Evolutionary conservation across 2,113 vertebrate species (phyloP), one percentile per base, ranked within the genome.

Genomic region (Illadopsis cleaveri): DNA sequence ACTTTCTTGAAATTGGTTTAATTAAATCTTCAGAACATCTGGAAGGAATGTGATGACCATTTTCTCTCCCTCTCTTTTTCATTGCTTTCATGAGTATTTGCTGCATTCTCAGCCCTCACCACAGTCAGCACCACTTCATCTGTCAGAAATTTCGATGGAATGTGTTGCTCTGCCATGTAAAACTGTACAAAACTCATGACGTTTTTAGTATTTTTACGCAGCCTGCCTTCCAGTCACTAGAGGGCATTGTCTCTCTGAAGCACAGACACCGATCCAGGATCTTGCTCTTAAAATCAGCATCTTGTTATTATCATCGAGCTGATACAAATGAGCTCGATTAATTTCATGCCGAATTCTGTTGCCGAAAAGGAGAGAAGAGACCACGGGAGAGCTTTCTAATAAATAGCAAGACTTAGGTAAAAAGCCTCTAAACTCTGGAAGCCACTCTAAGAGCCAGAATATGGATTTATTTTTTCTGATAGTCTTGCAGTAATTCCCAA

Each of bases 221-320:
- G 22, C 3, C 38, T 84, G 58, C 64, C 10, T 71, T 84, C 40
- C 12, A 15, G 77, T 60, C 94, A 69, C 94, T 94, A 97, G 96
- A 95, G 96, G 95, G 93, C 95, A 93, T 61, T 64, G 40, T 78
- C 38, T 82, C 47, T 35, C 75, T 62, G 45, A 65, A 50, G n/a
- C 28, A 50, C 1, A 3, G 12, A 25, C 64, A 19, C 3, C 0
- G 3, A 56, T 22, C 22, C 31, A 51, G 61, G 12, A 19, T 53
- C 50, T 68, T 12, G 24, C 27, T 62, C 48, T 76, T 56, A 58
- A 84, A 77, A 78, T 60, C 44, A 37, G 48, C 18, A 10, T 84
- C 33, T 66, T 51, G 9, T 40, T 70, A 37, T 62, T 73, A 27
- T 40, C 64, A 31, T 31, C 5, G 31, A 89, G 35, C 42, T 44